Percentiles rank a stretch among this genome's conserved stretches.
phyloP scores from a whole-genome alignment of 1,140 invertebrate species.

The Marisa cornuarietis region DNA sequence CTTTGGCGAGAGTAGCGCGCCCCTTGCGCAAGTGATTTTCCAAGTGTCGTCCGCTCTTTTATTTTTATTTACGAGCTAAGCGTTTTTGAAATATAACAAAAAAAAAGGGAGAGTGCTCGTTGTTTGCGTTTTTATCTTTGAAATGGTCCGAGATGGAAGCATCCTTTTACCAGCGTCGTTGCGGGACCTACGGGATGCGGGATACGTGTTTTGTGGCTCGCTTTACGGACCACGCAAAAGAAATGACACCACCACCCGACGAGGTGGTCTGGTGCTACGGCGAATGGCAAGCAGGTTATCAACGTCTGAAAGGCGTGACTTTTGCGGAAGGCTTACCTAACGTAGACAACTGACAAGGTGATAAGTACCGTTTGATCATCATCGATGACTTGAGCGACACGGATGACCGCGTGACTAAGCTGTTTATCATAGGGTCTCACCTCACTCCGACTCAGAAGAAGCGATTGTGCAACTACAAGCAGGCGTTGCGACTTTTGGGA shows the following conservation, averaged over 20 bases:
- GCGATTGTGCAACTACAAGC: too few relatives aligned
- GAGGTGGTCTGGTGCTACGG: conserved; percentile 30
- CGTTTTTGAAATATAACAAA: too few relatives aligned
- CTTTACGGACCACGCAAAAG: too few relatives aligned
- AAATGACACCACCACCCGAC: background rate
- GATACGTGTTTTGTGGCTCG: background rate
- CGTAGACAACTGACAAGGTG: background rate
- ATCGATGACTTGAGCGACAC: conserved; percentile 31
- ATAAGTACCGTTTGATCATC: background rate
- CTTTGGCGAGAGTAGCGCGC: too few relatives aligned
- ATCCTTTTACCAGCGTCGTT: background rate
- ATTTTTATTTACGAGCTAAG: too few relatives aligned
- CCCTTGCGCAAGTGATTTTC: too few relatives aligned
- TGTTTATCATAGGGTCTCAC: conserved; percentile 30
- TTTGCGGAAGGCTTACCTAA: conserved; percentile 14
- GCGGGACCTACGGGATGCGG: background rate
- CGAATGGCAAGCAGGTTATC: conserved; percentile 21
- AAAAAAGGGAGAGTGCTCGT: too few relatives aligned
- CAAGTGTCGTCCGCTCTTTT: too few relatives aligned
- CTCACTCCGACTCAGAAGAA: too few relatives aligned
- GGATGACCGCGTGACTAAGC: conserved; percentile 16
- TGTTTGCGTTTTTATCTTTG: too few relatives aligned
- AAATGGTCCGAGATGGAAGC: conserved; percentile 13
- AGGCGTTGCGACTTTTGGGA: too few relatives aligned
- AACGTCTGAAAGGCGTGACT: background rate